phyloP scores from a whole-genome alignment of 1,140 invertebrate species.

The Ips nitidus region DNA sequence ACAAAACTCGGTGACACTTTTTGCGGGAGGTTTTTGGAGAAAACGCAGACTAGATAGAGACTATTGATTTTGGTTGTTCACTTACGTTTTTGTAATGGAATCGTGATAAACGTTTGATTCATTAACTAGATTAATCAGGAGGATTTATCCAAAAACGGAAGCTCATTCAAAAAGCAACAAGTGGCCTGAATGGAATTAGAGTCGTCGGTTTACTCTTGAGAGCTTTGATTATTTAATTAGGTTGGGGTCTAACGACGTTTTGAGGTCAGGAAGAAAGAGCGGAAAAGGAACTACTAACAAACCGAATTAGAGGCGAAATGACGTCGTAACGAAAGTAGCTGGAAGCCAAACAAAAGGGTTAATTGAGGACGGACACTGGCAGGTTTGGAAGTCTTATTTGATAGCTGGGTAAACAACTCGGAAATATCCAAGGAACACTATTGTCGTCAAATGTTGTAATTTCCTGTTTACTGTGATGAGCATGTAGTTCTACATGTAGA shows the following conservation, averaged over 20 bases:
- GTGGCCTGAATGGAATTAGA: constrained; percentile 22
- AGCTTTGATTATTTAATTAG: constrained; percentile 27
- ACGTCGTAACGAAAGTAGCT: background rate
- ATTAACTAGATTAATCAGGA: background rate
- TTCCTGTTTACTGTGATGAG: too few species aligned
- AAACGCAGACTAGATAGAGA: too few species aligned
- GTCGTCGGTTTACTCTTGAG: constrained; percentile 19
- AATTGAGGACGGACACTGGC: constrained; percentile 3
- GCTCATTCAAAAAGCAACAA: constrained; percentile 25
- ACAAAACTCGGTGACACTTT: background rate
- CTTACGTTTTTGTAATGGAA: background rate
- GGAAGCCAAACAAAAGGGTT: constrained; percentile 11
- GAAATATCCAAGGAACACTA: background rate
- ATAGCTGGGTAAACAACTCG: constrained; percentile 1
- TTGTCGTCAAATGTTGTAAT: too few species aligned
- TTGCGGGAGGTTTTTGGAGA: background rate
- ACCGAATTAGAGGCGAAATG: constrained; percentile 17
- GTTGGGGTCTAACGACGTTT: constrained; percentile 17
- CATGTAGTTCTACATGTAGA: too few species aligned
- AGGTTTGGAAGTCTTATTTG: background rate
- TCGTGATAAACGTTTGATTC: constrained; percentile 5
- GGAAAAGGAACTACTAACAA: constrained; percentile 18
- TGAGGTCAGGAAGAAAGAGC: constrained; percentile 21
- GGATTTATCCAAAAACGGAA: constrained; percentile 4
- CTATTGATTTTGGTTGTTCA: background rate